Evolutionary conservation across 2,797 vertebrate genomes (phyloP).

Genomic region (Danionella dracula): DNA sequence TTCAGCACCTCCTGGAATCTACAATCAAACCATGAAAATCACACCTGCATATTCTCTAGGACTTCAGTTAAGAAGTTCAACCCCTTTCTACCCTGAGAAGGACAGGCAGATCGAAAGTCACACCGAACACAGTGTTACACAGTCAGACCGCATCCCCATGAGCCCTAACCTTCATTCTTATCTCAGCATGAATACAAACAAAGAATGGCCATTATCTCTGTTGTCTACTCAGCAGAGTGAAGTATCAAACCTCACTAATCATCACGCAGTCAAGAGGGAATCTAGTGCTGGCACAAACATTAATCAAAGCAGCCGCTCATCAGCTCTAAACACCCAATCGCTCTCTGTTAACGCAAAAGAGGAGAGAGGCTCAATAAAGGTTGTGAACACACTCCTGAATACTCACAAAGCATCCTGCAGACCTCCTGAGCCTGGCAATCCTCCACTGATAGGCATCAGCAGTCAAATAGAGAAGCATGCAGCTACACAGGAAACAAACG

Average conservation of each 20-base stretch:
- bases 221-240: constrained; percentile 23
- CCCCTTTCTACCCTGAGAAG: constrained; percentile 7
- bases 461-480: neutral
- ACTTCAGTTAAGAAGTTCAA: constrained; percentile 29
- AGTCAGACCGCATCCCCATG: constrained; percentile 19
- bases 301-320: constrained; percentile 15
- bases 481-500: neutral
- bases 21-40: constrained; percentile 22
- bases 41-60: constrained; percentile 34
- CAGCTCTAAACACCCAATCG: constrained; percentile 17
- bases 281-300: constrained; percentile 21
- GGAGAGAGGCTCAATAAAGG: constrained; percentile 12
- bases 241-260: constrained; percentile 37
- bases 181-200: constrained; percentile 28
- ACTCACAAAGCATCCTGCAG: neutral
- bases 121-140: neutral
- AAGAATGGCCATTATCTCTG: constrained; percentile 38
- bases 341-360: constrained; percentile 2
- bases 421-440: neutral
- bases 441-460: constrained; percentile 13
- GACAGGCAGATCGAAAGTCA: constrained; percentile 39
- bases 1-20: constrained; percentile 3
- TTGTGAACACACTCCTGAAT: neutral
- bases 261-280: constrained; percentile 46
- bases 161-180: constrained; percentile 31